Base-by-base conservation (phyloP, 2,888 invertebrate genomes). In the Fragum fragum region DNA sequence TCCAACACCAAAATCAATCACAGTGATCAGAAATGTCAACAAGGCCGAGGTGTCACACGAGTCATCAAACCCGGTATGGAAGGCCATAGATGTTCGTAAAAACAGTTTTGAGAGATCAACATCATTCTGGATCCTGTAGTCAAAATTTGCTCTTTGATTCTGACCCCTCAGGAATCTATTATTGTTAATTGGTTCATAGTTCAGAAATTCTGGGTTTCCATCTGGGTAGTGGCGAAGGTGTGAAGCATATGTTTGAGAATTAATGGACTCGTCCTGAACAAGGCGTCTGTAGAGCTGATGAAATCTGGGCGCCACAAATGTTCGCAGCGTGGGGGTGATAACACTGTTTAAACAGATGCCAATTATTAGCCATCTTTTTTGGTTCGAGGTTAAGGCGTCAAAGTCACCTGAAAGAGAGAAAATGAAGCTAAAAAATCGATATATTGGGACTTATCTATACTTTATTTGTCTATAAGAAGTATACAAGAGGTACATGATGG, bases 81-180 rank as follows among this genome's bases (percentile, higher is more conserved):
- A 73, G 0, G 81, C 69, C 85, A 85, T 85, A 21, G 53, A 32
- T 21, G 85, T 73, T 11, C 32, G 16, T 23, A 85, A 14, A 28
- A 85, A 81, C 26, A 85, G 66, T 39, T 85, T 85, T 18, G 81
- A 73, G 1, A 85, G 52, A 36, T 81, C 85, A 23, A 85, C 79
- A 18, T 42, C 70, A 72, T 68, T 63, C 11, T 11, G 32, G 18
- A 85, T 75, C 1, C 29, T 72, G 61, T 77, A 85, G 55, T 85
- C 73, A 72, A 61, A 81, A 6, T 23, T 55, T 21, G n/a, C 21
- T 3, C 18, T 0, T 9, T 23, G 6, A 6, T 23, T 39, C 32
- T 36, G 32, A 36, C 32, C 32, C 5, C 5, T 6, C 21, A 6
- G 39, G 14, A 47, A 47, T 59, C 26, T n/a, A 59, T 85, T 85